phyloP scores from a whole-genome alignment of 2,113 vertebrate genomes.

The Thymallus thymallus region DNA sequence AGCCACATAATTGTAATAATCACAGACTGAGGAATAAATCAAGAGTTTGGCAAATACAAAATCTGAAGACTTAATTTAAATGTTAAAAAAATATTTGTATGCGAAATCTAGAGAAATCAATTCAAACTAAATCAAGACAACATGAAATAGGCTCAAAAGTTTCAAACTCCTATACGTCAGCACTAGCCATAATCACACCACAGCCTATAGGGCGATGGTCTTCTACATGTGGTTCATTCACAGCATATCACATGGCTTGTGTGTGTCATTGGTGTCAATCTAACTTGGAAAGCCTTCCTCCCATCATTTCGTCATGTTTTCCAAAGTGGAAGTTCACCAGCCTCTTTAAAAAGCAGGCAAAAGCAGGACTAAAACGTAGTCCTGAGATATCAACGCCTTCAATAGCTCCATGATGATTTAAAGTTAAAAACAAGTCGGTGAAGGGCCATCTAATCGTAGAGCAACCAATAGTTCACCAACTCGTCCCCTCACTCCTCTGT shows the following conservation, averaged over 20 bases:
- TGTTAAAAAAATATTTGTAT: constrained; percentile 40
- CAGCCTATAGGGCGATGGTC: constrained; percentile 39
- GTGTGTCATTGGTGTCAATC: constrained; percentile 58
- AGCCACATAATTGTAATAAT: constrained; percentile 69
- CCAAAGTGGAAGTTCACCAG: constrained; percentile 42
- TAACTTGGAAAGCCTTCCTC: constrained; percentile 35
- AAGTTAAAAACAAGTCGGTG: too few relatives aligned
- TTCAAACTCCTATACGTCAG: constrained; percentile 40
- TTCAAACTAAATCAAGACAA: constrained; percentile 61
- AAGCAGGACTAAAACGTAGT: background rate
- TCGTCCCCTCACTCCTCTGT: too few relatives aligned
- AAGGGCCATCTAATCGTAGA: too few relatives aligned
- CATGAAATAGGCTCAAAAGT: constrained; percentile 26
- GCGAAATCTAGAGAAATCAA: constrained; percentile 50
- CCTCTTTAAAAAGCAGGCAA: background rate
- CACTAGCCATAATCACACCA: constrained; percentile 43
- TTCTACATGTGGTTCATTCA: constrained; percentile 46
- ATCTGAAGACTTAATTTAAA: constrained; percentile 33
- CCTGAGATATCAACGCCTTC: too few relatives aligned
- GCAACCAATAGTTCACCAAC: too few relatives aligned
- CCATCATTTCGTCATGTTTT: constrained; percentile 58
- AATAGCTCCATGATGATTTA: constrained; percentile 7
- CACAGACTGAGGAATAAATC: constrained; percentile 61
- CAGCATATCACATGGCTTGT: constrained; percentile 39
- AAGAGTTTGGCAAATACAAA: constrained; percentile 63